Percentiles rank a stretch among this genome's conserved stretches.
Conservation (phyloP, 2,797 vertebrate genomes). For the Pteropus rufus region DNA sequence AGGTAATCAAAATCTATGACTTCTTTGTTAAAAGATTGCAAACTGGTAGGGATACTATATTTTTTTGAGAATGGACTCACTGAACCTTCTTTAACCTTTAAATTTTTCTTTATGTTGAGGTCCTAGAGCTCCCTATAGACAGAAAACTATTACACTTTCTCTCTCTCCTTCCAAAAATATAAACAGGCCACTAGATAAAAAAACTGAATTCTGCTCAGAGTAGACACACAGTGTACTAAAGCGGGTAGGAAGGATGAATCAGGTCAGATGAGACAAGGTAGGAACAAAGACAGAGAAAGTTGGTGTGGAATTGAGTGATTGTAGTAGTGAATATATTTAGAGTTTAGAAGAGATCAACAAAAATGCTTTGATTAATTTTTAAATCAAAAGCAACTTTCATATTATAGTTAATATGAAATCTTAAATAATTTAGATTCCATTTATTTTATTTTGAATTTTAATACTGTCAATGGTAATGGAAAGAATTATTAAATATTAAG, state of each 20-base stretch:
- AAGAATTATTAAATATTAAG: background rate
- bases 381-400: background rate
- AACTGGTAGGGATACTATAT: background rate
- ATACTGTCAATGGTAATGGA: background rate
- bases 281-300: background rate
- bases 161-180: background rate
- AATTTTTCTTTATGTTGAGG: background rate
- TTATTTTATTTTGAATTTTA: conserved; percentile 27
- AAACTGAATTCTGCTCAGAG: background rate
- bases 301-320: background rate
- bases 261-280: background rate
- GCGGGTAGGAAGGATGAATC: background rate
- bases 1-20: background rate
- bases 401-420: background rate
- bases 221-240: background rate
- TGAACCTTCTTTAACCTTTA: background rate
- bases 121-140: background rate
- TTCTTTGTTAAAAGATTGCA: background rate
- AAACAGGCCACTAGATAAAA: background rate
- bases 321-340: background rate
- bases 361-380: background rate
- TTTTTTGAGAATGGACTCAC: background rate
- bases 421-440: background rate
- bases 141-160: background rate
- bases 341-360: background rate